Evolutionary conservation across 2,797 vertebrate genomes (phyloP), one percentile per base, ranked within the genome.

Genomic region (Agapornis canus): DNA sequence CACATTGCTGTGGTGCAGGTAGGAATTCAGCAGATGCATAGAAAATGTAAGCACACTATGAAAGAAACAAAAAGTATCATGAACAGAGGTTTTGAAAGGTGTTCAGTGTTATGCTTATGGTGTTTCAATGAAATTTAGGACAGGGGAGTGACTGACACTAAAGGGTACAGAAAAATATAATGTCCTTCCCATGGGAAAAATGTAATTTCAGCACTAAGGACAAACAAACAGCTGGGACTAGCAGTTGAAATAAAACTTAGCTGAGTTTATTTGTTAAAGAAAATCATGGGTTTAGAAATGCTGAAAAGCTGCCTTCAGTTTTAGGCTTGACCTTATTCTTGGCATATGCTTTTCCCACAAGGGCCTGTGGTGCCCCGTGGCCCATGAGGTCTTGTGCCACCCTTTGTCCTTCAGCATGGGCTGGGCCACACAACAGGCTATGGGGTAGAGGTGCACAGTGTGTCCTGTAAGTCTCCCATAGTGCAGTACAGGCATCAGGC

Each of bases 181-280:
- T 43, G 52, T 42, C 48, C 73, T 82, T 92, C 87, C 77, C 86
- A 90, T 80, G 91, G 78, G 94, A 95, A 94, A 94, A 95, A 86
- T 77, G 63, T 64, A 60, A 94, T 95, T 94, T 92, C 90, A 84
- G 69, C 42, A 40, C 73, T 54, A 48, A 94, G 88, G 85, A 90
- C 95, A 92, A 95, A 94, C 77, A 96, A 96, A 96, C 85, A 89
- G 25, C 39, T 91, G 70, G 75, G 91, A 92, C 82, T 91, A 81
- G 85, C 86, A 91, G 82, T 39, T 88, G 90, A 96, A 96, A 86
- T 84, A 86, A 92, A 95, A 95, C 87, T 81, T 25, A 78, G 49
- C 9, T 3, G 25, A 65, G 93, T 94, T 96, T 92, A 83, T 95
- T 95, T 95, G 93, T 92, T 75, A 73, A 93, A 90, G 70, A 93